phyloP scores from a whole-genome alignment of 1,140 invertebrate species.

The Yoshiicerus persimilis region DNA sequence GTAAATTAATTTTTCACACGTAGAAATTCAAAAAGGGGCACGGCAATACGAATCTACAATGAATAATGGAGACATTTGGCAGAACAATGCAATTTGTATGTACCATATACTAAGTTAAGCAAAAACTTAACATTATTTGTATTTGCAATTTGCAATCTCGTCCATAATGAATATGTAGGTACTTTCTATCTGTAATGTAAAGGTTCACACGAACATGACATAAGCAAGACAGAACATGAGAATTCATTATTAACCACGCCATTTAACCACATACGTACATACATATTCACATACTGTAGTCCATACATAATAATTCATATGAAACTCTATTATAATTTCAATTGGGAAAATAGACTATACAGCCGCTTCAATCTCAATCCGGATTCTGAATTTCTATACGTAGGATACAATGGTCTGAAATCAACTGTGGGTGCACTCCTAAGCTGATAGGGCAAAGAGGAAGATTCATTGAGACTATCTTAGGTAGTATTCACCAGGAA shows the following conservation, averaged over 20 bases:
- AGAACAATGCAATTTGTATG: not conserved
- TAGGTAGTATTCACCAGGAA: slow-evolving; percentile 38
- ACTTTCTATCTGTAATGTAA: too few species aligned
- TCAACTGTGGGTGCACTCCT: not conserved
- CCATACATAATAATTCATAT: not conserved
- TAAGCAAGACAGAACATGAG: not conserved
- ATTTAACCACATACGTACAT: too few species aligned
- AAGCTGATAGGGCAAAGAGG: not conserved
- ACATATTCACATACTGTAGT: not conserved
- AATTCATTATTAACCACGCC: too few species aligned
- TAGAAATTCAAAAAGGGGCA: not conserved
- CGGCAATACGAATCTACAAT: not conserved
- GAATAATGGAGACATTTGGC: not conserved
- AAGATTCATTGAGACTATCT: not conserved
- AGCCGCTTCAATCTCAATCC: not conserved
- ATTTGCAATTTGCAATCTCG: not conserved
- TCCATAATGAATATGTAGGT: not conserved
- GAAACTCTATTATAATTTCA: not conserved
- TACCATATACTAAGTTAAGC: not conserved
- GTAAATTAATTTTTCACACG: slow-evolving; percentile 1
- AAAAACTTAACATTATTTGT: not conserved
- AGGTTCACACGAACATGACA: not conserved
- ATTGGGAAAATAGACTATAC: not conserved
- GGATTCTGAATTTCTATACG: too few species aligned
- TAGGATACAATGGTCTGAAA: too few species aligned